phyloP scores from a whole-genome alignment of 64 coral and sea anemone genomes.

The Stichodactyla mertensii region DNA sequence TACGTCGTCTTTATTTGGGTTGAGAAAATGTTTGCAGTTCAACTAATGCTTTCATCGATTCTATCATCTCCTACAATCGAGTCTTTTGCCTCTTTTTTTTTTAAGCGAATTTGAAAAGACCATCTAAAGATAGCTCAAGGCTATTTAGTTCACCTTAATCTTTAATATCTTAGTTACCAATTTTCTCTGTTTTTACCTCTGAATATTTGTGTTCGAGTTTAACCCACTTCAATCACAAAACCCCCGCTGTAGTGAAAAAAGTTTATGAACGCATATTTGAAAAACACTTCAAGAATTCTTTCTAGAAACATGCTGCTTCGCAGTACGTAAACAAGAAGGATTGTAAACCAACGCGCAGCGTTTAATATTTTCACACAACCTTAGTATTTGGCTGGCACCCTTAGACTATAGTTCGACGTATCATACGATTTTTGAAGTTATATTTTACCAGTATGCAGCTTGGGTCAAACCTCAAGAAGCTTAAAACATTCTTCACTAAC shows the following conservation, averaged over 20 bases:
- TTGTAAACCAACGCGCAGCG: neutral
- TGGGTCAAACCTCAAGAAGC: too few species aligned
- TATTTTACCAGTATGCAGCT: too few species aligned
- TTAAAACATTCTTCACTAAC: too few species aligned
- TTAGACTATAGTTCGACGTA: neutral
- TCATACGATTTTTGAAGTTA: neutral
- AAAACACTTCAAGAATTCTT: neutral
- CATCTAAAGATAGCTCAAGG: neutral
- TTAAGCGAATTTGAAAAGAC: neutral
- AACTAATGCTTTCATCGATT: neutral
- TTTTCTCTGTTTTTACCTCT: neutral
- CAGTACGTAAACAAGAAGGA: neutral
- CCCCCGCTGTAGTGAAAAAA: neutral
- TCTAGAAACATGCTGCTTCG: neutral
- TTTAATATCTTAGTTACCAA: neutral
- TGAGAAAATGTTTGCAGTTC: neutral
- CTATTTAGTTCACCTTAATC: neutral
- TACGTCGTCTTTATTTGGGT: neutral
- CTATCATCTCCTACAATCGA: neutral
- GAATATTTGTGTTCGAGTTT: neutral
- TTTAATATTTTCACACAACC: neutral
- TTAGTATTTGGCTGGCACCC: neutral
- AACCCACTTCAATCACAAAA: neutral
- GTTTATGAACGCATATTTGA: neutral
- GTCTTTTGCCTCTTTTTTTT: too few species aligned